A percentile compares a stretch with the other conserved stretches of the same genome.
phyloP scores from a whole-genome alignment of 2,888 invertebrate species.

The Dolichopus griseipennis region DNA sequence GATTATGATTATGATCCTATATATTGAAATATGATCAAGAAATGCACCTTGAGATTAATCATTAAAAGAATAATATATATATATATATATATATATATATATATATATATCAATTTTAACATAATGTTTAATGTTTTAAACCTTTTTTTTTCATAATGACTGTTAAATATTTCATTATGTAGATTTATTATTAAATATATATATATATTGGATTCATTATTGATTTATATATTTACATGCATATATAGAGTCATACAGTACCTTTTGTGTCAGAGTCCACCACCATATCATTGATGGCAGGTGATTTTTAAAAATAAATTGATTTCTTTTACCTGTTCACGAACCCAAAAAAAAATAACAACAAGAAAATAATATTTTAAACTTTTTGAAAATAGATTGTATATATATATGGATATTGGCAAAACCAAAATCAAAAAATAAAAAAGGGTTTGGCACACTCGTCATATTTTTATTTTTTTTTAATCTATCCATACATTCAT shows the following conservation, averaged over 20 bases:
- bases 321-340: too few relatives aligned
- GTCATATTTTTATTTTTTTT: not conserved
- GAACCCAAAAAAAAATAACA: too few relatives aligned
- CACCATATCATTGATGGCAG: not conserved
- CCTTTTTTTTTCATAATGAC: not conserved
- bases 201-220: too few relatives aligned
- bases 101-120: too few relatives aligned
- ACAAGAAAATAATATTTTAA: too few relatives aligned
- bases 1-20: not conserved
- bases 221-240: too few relatives aligned
- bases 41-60: not conserved
- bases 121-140: not conserved
- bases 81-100: too few relatives aligned
- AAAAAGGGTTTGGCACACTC: constrained; percentile 2
- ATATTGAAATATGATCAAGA: not conserved
- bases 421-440: not conserved
- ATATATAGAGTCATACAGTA: too few relatives aligned
- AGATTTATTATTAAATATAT: too few relatives aligned
- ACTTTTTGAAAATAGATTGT: too few relatives aligned
- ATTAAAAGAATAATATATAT: not conserved
- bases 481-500: too few relatives aligned
- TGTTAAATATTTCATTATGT: not conserved
- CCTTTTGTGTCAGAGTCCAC: not conserved
- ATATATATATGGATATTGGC: not conserved
- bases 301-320: not conserved